A percentile compares a stretch with the other conserved stretches of the same genome.
These are phyloP conservation scores for Corythoichthys haematopterus DNA, from an alignment of 2,113 vertebrate genomes.

Conservation along the genomic window DNA sequence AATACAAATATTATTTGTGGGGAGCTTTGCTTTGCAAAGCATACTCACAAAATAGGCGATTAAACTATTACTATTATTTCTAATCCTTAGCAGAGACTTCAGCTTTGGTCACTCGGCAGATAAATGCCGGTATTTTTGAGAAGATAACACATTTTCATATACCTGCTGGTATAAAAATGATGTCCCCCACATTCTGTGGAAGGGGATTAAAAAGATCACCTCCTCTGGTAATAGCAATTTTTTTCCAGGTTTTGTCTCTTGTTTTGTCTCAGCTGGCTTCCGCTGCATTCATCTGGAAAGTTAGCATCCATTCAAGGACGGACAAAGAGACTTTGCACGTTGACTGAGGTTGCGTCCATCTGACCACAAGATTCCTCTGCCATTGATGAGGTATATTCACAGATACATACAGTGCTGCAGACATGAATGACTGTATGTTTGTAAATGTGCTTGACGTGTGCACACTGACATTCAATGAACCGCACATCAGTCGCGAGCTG, in stretches of 20 bases:
- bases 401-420: conserved; percentile 10
- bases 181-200: not conserved
- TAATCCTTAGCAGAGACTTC: not conserved
- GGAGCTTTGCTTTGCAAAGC: too few species aligned
- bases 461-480: conserved; percentile 34
- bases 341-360: conserved; percentile 10
- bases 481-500: conserved; percentile 20
- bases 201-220: not conserved
- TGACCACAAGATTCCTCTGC: conserved; percentile 7
- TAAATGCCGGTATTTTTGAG: not conserved
- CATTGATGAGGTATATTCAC: conserved; percentile 33
- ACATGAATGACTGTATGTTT: conserved; percentile 10
- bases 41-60: not conserved
- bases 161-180: not conserved
- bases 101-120: not conserved
- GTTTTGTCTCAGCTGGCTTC: not conserved
- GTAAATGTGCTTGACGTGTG: conserved; percentile 14
- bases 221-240: not conserved
- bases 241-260: not conserved
- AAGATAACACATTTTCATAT: not conserved
- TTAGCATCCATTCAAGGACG: not conserved
- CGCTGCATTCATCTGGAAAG: not conserved
- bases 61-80: not conserved
- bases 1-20: too few species aligned
- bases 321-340: not conserved